These are phyloP conservation scores for Alosa sapidissima DNA, from an alignment of 2,797 vertebrate genomes.

Conservation along the genomic window DNA sequence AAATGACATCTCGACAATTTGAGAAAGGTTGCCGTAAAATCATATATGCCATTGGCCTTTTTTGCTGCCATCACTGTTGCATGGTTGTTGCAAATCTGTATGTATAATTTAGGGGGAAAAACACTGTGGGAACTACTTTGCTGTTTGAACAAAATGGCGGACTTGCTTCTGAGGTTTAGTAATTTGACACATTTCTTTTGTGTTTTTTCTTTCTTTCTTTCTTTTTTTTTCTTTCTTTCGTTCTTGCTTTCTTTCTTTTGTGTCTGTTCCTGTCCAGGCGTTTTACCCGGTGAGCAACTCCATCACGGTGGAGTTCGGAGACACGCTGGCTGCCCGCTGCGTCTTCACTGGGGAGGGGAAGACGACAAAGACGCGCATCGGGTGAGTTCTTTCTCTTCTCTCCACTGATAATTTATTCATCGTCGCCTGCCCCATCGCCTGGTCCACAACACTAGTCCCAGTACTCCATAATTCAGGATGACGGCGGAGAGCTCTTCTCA, in stretches of 20 bases:
- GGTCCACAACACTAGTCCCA: neutral
- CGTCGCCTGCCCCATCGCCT: neutral
- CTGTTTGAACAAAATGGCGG: neutral
- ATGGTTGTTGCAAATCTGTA: neutral
- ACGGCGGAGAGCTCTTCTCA: slow-evolving; percentile 44
- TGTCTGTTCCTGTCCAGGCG: slow-evolving; percentile 72
- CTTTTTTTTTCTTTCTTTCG: neutral
- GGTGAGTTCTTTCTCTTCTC: slow-evolving; percentile 73
- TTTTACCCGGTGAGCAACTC: slow-evolving; percentile 85
- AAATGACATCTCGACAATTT: neutral
- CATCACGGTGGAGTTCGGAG: slow-evolving; percentile 81
- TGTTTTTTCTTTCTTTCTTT: slow-evolving; percentile 3
- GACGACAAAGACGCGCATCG: slow-evolving; percentile 84
- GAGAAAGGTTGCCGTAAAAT: neutral
- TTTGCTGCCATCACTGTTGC: neutral
- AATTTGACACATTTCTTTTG: neutral
- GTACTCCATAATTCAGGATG: slow-evolving; percentile 20
- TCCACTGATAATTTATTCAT: neutral
- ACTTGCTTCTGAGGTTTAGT: neutral
- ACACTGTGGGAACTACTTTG: neutral
- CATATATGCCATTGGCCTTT: neutral
- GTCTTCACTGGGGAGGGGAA: slow-evolving; percentile 91
- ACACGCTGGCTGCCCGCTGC: slow-evolving; percentile 89
- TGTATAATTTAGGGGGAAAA: neutral
- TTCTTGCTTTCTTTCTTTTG: neutral